Percentiles rank a stretch among this genome's conserved stretches.
Conservation (phyloP, 2,797 vertebrate species). For the Acipenser ruthenus region DNA sequence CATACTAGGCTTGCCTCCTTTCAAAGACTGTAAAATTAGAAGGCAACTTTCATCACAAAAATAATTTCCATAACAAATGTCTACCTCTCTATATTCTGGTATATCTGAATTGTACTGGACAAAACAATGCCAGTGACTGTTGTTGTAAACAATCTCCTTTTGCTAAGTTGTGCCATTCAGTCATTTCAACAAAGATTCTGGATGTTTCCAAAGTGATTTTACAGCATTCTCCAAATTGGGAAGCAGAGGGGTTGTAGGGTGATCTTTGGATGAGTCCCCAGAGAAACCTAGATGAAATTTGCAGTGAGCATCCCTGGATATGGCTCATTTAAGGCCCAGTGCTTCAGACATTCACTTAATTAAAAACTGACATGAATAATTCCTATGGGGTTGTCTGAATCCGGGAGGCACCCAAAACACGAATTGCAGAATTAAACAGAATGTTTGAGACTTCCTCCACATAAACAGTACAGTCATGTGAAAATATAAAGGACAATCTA, state of each 20-base stretch:
- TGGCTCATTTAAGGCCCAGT: constrained; percentile 12
- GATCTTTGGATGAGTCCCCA: constrained; percentile 7
- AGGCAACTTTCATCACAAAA: too few species aligned
- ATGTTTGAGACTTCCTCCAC: too few species aligned
- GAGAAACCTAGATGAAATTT: constrained; percentile 5
- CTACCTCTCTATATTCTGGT: too few species aligned
- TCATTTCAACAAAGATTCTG: background rate
- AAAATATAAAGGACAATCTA: too few species aligned
- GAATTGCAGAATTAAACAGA: constrained; percentile 6
- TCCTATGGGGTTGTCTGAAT: constrained; percentile 9
- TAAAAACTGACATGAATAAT: constrained; percentile 19
- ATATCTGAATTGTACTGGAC: too few species aligned
- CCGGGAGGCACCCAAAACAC: constrained; percentile 8
- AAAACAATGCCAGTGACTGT: too few species aligned
- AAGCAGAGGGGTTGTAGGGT: constrained; percentile 3
- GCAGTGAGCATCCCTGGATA: constrained; percentile 7
- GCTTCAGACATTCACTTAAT: constrained; percentile 15
- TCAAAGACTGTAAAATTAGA: too few species aligned
- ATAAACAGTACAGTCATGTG: too few species aligned
- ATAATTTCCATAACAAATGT: too few species aligned
- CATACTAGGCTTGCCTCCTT: too few species aligned
- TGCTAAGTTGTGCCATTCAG: too few species aligned
- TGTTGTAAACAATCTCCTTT: too few species aligned
- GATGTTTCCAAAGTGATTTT: constrained; percentile 15
- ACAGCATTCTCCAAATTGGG: constrained; percentile 15